Conservation (phyloP, 1,140 invertebrate genomes). For the Zaprionus taronus region DNA sequence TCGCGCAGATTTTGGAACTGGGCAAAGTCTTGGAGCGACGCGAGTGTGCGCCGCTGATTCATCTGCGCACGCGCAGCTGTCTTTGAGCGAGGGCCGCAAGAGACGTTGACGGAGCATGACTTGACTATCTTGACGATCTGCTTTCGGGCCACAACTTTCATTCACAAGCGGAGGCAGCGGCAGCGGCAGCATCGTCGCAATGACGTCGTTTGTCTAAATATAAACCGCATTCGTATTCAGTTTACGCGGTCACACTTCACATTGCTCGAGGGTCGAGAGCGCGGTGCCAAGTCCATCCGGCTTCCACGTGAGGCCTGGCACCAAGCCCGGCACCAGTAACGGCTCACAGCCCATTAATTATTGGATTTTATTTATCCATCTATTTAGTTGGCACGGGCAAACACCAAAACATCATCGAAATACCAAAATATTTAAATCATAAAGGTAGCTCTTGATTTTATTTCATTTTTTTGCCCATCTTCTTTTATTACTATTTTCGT, state of each 20-base stretch:
- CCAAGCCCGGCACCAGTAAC: background rate
- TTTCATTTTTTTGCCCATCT: constrained; percentile 31
- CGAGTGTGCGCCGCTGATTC: constrained; percentile 44
- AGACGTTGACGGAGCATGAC: constrained; percentile 56
- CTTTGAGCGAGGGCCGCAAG: constrained; percentile 52
- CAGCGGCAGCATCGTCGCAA: constrained; percentile 18
- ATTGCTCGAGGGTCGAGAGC: constrained; percentile 47
- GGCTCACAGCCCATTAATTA: constrained; percentile 52
- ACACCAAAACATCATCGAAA: constrained; percentile 44
- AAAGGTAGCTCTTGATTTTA: constrained; percentile 13
- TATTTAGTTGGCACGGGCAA: constrained; percentile 47
- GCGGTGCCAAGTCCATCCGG: constrained; percentile 50
- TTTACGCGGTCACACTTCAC: constrained; percentile 77
- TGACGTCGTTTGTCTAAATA: constrained; percentile 77
- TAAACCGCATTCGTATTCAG: constrained; percentile 68
- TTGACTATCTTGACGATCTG: constrained; percentile 42
- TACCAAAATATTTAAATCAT: constrained; percentile 7
- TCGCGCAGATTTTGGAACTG: background rate
- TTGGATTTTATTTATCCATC: constrained; percentile 33
- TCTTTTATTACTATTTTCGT: constrained; percentile 17
- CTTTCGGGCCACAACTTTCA: constrained; percentile 63
- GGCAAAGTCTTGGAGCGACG: constrained; percentile 18
- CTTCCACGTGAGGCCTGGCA: constrained; percentile 34
- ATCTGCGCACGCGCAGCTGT: constrained; percentile 60
- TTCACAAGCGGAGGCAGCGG: constrained; percentile 51